These are phyloP conservation scores for Drosophila borealis DNA, from an alignment of 2,888 invertebrate species.

Conservation along the genomic window DNA sequence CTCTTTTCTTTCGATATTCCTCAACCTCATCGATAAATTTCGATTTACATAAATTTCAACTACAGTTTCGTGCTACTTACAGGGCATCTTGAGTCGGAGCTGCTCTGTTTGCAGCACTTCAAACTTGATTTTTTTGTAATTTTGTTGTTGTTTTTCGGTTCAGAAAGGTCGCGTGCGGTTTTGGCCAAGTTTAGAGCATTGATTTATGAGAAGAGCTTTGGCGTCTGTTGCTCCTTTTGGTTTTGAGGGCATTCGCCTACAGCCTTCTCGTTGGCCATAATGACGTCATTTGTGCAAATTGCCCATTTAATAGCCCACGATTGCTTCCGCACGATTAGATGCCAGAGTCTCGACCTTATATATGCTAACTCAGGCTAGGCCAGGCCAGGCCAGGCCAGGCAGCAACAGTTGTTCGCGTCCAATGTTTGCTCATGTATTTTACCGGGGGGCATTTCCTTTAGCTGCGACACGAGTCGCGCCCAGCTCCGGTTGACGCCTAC, in stretches of 20 bases:
- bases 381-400: neutral
- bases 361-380: constrained; percentile 53
- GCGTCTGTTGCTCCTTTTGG: constrained; percentile 31
- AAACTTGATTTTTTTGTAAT: neutral
- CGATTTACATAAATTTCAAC: no score
- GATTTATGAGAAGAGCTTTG: constrained; percentile 62
- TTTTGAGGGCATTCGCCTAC: constrained; percentile 38
- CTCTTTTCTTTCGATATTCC: no score
- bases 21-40: no score
- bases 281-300: constrained; percentile 79
- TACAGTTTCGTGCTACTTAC: neutral
- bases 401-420: constrained; percentile 59
- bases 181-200: constrained; percentile 63
- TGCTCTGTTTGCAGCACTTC: neutral
- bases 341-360: constrained; percentile 7
- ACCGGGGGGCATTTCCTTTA: constrained; percentile 18
- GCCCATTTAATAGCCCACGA: constrained; percentile 75
- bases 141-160: constrained; percentile 7
- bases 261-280: constrained; percentile 40
- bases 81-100: neutral
- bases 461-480: constrained; percentile 47
- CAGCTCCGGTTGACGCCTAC: constrained; percentile 47
- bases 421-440: constrained; percentile 48
- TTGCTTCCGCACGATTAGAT: constrained; percentile 79
- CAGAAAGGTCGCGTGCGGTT: constrained; percentile 68